Evolutionary conservation across 1,140 invertebrate genomes (phyloP), one percentile per base, ranked within the genome.

Genomic region (Drosophila albomicans): DNA sequence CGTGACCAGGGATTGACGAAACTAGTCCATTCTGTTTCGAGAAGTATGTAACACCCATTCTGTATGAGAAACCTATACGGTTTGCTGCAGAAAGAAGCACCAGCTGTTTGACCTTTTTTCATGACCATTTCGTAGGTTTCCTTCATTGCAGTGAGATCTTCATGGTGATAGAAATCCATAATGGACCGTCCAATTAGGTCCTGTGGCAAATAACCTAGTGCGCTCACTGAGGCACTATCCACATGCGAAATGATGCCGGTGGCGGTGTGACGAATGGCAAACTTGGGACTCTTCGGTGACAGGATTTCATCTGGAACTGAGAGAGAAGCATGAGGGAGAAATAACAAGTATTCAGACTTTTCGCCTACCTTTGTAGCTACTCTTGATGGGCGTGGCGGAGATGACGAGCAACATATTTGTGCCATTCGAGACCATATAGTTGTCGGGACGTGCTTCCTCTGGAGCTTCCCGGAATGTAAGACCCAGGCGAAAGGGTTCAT

Each of bases 1-100:
- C 95, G 95, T 1, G 96, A 96, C 98, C 98, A 99, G 0, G 98
- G 98, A 94, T 99, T 99, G 32, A 98, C 95, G 92, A 98, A 98
- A 67, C 96, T 96, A 0, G 97, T 97, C 97, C 97, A 99, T 92
- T 98, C 97, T 0, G 98, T 98, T 93, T 98, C 96, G 35, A 98
- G 92, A 51, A 95, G 94, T 38, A 97, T 94, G 91, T 95, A 98
- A 76, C 95, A 95, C 1, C 97, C 97, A 92, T 98, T 98, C 88
- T 97, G 96, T 25, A 96, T 95, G 49, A 96, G 93, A 91, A 98
- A 97, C 68, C 92, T 61, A 81, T 95, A 95, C 2, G 97, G 96
- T 82, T 96, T 96, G 82, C 96, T 97, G 72, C 95, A 94, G 86
- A 96, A 95, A 3, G 95, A 94, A 45, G 94, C 94, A 68, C 95